phyloP scores from a whole-genome alignment of 2,888 invertebrate species.

The Hoplodrina ambigua region DNA sequence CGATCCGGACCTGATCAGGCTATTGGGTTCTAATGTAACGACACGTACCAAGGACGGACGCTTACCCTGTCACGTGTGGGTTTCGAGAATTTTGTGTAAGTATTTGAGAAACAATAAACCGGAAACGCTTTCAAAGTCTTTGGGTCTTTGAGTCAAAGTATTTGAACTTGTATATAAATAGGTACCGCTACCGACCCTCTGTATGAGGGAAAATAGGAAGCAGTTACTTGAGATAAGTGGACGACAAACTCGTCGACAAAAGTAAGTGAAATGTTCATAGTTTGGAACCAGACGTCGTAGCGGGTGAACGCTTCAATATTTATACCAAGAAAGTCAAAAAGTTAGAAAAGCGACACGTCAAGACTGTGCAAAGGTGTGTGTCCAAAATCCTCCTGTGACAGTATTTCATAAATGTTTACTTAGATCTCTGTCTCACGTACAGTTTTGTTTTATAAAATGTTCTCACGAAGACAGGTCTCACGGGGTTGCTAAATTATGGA shows the following conservation, averaged over 20 bases:
- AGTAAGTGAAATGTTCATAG: constrained; percentile 6
- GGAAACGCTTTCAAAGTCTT: constrained; percentile 17
- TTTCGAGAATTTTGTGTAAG: constrained; percentile 9
- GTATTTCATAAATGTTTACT: constrained; percentile 39
- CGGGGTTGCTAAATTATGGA: constrained; percentile 38
- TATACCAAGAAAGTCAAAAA: constrained; percentile 2
- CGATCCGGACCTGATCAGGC: constrained; percentile 3
- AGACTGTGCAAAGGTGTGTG: constrained; percentile 4
- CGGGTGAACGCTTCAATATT: constrained; percentile 8
- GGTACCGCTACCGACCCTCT: not conserved
- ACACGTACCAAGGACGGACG: constrained; percentile 18
- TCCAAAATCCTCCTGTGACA: constrained; percentile 10
- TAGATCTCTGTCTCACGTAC: constrained; percentile 26
- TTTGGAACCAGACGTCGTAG: not conserved
- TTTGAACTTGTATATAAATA: constrained; percentile 19
- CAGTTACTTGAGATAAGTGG: not conserved
- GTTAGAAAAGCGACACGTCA: constrained; percentile 19
- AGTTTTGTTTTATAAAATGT: constrained; percentile 35
- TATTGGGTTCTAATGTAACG: constrained; percentile 16
- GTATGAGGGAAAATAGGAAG: not conserved
- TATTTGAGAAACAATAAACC: constrained; percentile 9
- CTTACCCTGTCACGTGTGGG: constrained; percentile 8
- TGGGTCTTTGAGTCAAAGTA: constrained; percentile 23
- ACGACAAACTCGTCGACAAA: not conserved
- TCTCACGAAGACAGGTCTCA: constrained; percentile 36